Conservation (phyloP, 2,113 vertebrate species). For the Oreotrochilus melanogaster region DNA sequence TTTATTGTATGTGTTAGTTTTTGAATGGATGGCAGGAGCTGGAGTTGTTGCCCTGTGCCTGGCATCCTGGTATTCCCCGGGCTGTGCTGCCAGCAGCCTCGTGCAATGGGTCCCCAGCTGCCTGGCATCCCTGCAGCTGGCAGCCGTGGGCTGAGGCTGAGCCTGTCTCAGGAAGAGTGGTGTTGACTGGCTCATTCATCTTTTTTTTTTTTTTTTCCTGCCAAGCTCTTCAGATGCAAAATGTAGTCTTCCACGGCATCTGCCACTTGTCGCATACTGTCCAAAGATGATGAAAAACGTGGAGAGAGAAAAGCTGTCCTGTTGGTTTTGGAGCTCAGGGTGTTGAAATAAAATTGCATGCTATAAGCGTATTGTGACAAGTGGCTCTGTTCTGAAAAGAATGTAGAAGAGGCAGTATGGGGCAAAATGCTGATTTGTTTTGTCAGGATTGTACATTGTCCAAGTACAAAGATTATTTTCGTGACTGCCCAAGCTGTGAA, state of each 20-base stretch:
- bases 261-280: background rate
- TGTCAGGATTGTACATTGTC: background rate
- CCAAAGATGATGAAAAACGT: background rate
- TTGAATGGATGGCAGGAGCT: background rate
- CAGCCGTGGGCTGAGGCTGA: background rate
- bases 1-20: background rate
- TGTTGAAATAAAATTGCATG: conserved; percentile 8
- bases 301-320: conserved; percentile 9
- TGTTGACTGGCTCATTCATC: background rate
- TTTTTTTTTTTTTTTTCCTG: background rate
- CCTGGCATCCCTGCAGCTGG: background rate
- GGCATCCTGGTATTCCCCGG: background rate
- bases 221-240: conserved; percentile 7
- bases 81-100: background rate
- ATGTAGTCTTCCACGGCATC: background rate
- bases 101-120: background rate
- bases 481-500: background rate
- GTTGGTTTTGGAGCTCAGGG: background rate
- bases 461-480: background rate
- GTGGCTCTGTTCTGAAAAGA: background rate
- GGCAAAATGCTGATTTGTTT: background rate
- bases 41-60: background rate
- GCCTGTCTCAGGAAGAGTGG: background rate
- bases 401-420: background rate
- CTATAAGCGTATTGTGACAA: background rate